These are phyloP conservation scores for Varecia variegata DNA, from an alignment of 2,797 vertebrate species.

Conservation along the genomic window DNA sequence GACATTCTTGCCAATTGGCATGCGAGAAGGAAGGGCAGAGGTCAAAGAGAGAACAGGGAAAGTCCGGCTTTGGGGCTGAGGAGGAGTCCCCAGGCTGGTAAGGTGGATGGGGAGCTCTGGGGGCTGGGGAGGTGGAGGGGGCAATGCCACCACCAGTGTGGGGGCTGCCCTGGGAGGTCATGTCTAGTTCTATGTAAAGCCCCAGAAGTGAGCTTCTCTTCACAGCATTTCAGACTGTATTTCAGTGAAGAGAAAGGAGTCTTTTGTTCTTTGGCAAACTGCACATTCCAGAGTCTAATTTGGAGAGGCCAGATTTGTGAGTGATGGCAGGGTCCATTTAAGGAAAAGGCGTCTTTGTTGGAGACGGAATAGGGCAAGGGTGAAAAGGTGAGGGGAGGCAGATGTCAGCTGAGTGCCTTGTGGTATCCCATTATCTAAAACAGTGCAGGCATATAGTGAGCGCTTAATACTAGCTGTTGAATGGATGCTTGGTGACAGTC, in stretches of 20 bases:
- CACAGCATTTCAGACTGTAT: background rate
- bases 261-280: constrained; percentile 65
- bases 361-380: background rate
- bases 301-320: constrained; percentile 26
- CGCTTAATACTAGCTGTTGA: background rate
- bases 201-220: background rate
- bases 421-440: background rate
- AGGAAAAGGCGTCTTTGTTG: constrained; percentile 45
- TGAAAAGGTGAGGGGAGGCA: constrained; percentile 35
- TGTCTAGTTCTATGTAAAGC: background rate
- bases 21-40: constrained; percentile 29
- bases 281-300: constrained; percentile 49
- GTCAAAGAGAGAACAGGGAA: background rate
- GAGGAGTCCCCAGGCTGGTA: background rate
- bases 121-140: too few species aligned
- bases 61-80: background rate
- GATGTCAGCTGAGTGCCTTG: background rate
- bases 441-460: background rate
- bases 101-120: background rate
- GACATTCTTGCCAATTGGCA: constrained; percentile 7
- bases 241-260: constrained; percentile 50
- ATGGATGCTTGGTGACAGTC: background rate
- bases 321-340: background rate
- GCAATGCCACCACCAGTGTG: too few species aligned
- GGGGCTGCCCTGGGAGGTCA: background rate